Evolutionary conservation across 2,113 vertebrate genomes (phyloP).

Genomic region (Phalacrocorax pelagicus): DNA sequence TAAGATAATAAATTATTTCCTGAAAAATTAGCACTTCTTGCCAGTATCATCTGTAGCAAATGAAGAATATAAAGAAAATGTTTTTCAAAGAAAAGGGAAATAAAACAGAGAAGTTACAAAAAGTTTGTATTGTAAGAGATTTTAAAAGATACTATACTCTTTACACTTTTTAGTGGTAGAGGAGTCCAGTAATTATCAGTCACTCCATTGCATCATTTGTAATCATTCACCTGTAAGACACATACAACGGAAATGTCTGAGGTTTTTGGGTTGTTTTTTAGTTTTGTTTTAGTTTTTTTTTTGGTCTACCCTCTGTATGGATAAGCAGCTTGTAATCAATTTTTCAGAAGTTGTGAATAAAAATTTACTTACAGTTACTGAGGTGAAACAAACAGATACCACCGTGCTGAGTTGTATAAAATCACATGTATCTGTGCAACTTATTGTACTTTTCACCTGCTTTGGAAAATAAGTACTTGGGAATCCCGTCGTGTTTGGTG

Average conservation of each 20-base stretch:
- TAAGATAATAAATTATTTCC: neutral
- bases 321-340: neutral
- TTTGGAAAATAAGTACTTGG: neutral
- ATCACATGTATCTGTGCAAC: neutral
- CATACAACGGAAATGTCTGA: neutral
- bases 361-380: neutral
- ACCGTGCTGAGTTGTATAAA: rapidly evolving
- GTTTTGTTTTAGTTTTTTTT: neutral
- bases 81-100: neutral
- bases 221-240: neutral
- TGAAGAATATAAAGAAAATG: neutral
- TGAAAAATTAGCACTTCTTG: neutral
- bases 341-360: neutral
- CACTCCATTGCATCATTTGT: neutral
- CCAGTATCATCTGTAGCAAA: neutral
- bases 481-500: neutral
- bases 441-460: neutral
- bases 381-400: neutral
- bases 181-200: neutral
- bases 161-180: neutral
- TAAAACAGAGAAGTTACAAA: neutral
- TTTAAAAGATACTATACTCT: neutral
- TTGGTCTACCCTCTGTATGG: neutral
- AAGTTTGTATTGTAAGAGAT: neutral
- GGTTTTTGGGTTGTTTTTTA: neutral